phyloP scores from a whole-genome alignment of 2,888 invertebrate genomes.

The Andrena bicolor region DNA sequence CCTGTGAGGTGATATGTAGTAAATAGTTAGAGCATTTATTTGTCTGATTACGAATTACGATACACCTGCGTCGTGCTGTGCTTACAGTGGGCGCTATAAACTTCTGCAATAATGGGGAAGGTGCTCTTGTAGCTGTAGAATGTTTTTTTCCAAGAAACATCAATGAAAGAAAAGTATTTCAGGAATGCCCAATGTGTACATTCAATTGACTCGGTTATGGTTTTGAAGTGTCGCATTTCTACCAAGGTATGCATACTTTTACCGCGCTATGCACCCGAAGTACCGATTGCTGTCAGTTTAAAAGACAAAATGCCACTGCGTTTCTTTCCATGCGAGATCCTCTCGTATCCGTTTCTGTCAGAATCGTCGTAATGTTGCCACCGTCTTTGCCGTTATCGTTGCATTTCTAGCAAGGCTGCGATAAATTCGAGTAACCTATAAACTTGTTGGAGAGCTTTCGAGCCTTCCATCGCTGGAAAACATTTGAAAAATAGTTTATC shows the following conservation, averaged over 20 bases:
- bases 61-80: conserved; percentile 55
- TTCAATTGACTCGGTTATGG: conserved; percentile 55
- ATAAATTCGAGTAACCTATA: conserved; percentile 37
- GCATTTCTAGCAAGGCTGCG: background rate
- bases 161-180: conserved; percentile 69
- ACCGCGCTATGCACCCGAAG: conserved; percentile 20
- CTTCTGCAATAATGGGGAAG: conserved; percentile 61
- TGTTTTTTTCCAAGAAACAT: conserved; percentile 65
- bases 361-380: background rate
- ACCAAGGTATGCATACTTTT: conserved; percentile 59
- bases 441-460: conserved; percentile 16
- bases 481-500: background rate
- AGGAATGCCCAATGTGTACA: conserved; percentile 55
- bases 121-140: conserved; percentile 61
- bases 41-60: conserved; percentile 45
- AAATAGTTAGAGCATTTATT: conserved; percentile 54
- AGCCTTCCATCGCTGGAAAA: background rate
- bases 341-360: background rate
- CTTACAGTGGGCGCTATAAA: conserved; percentile 67
- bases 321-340: conserved; percentile 14
- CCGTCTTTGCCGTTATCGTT: conserved; percentile 7
- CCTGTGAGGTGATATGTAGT: conserved; percentile 25
- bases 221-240: conserved; percentile 38
- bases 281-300: conserved; percentile 57
- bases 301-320: conserved; percentile 41